Evolutionary conservation across 1,140 invertebrate genomes (phyloP), one percentile per base, ranked within the genome.

Genomic region (Euwallacea similis): DNA sequence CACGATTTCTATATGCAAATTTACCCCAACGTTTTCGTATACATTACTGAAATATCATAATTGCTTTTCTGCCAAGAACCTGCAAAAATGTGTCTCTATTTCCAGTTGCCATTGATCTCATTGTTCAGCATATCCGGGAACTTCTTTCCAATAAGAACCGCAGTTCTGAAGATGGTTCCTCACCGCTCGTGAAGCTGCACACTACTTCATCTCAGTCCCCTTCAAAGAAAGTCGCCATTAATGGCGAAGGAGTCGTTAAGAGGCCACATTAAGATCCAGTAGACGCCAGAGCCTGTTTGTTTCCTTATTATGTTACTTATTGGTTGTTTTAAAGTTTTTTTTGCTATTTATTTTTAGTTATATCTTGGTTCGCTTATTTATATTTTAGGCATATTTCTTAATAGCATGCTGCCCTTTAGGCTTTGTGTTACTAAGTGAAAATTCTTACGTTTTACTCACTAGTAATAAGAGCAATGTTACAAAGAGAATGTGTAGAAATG

Each of bases 41-140:
- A 33, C 4, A 33, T 33, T 33, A 33, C 21, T 33, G 21, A 1
- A 33, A 33, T 33, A 33, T 33, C 21, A 33, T 33, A 33, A 33
- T 33, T 4, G 21, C 21, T 33, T 33, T 33, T 33, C 21, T 33
- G 4, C 21, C 21, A 4, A 33, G 21, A 33, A 33, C 21, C 21
- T 33, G 21, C 21, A 33, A 33, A 33, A 33, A 33, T 33, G 21
- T 33, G 21, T 33, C 21, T 33, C 21, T 56, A 55, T 68, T 68
- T 68, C 21, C 44, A 68, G 95, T 97, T 80, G 95, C 95, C 56
- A 96, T 97, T 79, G 93, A 95, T 78, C 84, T 97, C 77, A 96
- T 98, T 77, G 95, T 97, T 6, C 94, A 97, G 82, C 94, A 96
- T 81, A 96, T 97, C 77, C 87, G 91, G 79, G 95, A 97, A 83